Evolutionary conservation across 2,113 vertebrate genomes (phyloP).

Genomic region (Falcunculus frontatus): DNA sequence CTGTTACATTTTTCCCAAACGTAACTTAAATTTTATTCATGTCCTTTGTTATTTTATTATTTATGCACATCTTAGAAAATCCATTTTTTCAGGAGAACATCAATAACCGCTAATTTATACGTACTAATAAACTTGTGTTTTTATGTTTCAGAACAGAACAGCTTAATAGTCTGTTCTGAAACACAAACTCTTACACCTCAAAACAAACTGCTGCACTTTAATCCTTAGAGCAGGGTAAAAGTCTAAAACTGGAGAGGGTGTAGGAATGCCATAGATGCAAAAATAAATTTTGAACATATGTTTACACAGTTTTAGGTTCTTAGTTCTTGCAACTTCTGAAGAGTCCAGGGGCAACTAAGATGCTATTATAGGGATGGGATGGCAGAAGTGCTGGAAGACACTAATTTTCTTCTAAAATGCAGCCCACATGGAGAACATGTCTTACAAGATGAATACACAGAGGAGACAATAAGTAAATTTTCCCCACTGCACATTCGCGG

Average conservation of each 20-base stretch:
- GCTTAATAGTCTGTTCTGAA: no score
- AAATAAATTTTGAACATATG: not conserved
- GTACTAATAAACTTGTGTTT: not conserved
- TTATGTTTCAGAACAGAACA: not conserved
- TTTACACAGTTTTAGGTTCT: not conserved
- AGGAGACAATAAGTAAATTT: not conserved
- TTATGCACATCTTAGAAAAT: not conserved
- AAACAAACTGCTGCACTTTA: not conserved
- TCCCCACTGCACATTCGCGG: not conserved
- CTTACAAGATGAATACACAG: not conserved
- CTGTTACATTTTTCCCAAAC: not conserved
- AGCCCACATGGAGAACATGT: not conserved
- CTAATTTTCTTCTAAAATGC: not conserved
- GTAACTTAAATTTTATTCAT: not conserved
- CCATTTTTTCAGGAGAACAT: not conserved
- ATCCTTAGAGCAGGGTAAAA: not conserved
- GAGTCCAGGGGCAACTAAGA: not conserved
- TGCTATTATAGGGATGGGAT: not conserved
- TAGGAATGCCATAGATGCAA: not conserved
- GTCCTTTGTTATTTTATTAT: not conserved
- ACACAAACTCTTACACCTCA: no score
- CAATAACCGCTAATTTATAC: not conserved
- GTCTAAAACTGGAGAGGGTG: accelerated
- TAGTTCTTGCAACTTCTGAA: not conserved
- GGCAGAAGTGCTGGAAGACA: not conserved